Evolutionary conservation across 2,888 invertebrate species (phyloP), one percentile per base, ranked within the genome.

Genomic region (Nemurella pictetii): DNA sequence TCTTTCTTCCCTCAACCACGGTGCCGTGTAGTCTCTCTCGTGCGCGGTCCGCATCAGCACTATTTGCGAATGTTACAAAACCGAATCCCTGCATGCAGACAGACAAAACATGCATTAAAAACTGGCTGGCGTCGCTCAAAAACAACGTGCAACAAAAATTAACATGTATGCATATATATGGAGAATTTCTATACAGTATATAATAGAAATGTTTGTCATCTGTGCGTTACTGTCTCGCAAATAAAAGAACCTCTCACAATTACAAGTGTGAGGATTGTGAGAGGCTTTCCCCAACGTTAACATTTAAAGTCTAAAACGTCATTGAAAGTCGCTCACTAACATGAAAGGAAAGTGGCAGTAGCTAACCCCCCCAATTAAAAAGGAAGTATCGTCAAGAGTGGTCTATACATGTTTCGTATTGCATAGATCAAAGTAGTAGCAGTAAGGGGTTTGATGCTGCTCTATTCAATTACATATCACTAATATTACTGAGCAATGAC

Each of bases 51-150:
- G 99, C 99, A 95, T 99, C 99, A 95, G 96, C 96, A 95, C 98
- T 98, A 96, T 97, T 98, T 96, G 98, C 98, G 97, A 99, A 99
- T 95, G 99, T 99, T 96, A 99, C 99, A 97, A 99, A 99, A 96
- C 99, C 99, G 96, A 99, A 99, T 95, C 99, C 99, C 99, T 99
- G 97, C 96, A 96, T 96, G 97, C 96, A 96, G 96, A 96, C 96
- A 96, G 95, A 96, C 95, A 96, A 95, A 95, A 95, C 96, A 96
- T 96, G 96, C 96, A 96, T 95, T 95, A 95, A 95, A 92, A 94
- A 94, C 87, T 86, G 84, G 85, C 85, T 85, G 94, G 94, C 94
- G 93, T 93, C 93, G 93, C 93, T 94, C 94, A 94, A 94, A 94
- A 93, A 93, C 93, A 93, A 94, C 94, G 94, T 94, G 94, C 94